A percentile compares a stretch with the other conserved stretches of the same genome.
phyloP scores from a whole-genome alignment of 2,797 vertebrate species.

The Gymnoscopelus microlampas region DNA sequence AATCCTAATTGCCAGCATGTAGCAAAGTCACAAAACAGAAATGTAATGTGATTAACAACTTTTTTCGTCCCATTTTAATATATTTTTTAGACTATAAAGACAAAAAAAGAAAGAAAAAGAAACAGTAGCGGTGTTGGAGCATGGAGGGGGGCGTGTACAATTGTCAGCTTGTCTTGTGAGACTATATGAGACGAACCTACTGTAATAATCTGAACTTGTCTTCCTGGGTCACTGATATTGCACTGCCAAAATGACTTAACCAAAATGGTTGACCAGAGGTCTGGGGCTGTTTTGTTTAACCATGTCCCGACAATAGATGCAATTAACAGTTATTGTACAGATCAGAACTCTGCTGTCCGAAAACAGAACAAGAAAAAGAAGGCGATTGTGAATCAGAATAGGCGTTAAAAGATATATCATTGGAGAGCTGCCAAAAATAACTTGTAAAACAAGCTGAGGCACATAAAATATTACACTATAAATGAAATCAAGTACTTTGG shows the following conservation, averaged over 20 bases:
- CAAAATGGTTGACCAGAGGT: neutral
- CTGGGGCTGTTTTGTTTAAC: neutral
- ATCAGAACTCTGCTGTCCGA: conserved; percentile 4
- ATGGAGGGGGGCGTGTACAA: no score
- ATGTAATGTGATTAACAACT: conserved; percentile 57
- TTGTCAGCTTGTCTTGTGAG: neutral
- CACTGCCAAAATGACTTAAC: conserved; percentile 5
- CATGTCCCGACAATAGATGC: neutral
- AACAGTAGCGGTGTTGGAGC: no score
- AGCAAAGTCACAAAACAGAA: conserved; percentile 42
- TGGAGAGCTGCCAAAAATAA: conserved; percentile 43
- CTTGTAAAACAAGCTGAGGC: conserved; percentile 11
- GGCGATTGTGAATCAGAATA: neutral
- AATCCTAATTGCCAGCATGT: conserved; percentile 52
- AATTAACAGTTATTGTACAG: neutral
- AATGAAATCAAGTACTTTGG: no score
- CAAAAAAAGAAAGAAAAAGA: no score
- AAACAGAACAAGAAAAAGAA: conserved; percentile 1
- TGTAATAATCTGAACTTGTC: conserved; percentile 1
- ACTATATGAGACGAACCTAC: neutral
- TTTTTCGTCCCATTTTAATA: neutral
- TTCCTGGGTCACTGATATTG: conserved; percentile 6
- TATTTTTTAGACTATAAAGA: neutral
- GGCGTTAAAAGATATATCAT: conserved; percentile 34
- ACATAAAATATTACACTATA: no score